Evolutionary conservation across 2,888 invertebrate species (phyloP).

Genomic region (Hirtodrosophila alboralis): DNA sequence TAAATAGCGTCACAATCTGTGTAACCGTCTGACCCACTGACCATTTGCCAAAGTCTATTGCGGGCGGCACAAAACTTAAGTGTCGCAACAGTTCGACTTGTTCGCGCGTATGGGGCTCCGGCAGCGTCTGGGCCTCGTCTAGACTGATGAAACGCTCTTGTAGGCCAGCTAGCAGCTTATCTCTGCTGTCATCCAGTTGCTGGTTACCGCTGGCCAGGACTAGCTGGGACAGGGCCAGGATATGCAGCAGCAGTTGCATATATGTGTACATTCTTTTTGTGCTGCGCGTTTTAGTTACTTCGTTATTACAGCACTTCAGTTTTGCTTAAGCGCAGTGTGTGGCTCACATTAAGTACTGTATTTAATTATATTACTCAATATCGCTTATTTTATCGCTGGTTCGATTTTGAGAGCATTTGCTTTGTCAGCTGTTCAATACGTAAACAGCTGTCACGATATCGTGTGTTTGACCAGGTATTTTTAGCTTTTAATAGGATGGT

Average conservation of each 20-base stretch:
- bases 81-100: constrained; percentile 76
- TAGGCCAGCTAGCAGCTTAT: constrained; percentile 46
- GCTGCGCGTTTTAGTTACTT: constrained; percentile 29
- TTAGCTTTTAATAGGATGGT: background rate
- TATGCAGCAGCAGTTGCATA: constrained; percentile 26
- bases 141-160: constrained; percentile 48
- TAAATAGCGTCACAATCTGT: constrained; percentile 93
- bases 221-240: constrained; percentile 28
- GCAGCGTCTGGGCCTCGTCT: constrained; percentile 58
- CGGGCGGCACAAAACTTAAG: constrained; percentile 84
- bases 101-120: constrained; percentile 58
- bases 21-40: constrained; percentile 94
- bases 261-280: constrained; percentile 51
- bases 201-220: constrained; percentile 33
- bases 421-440: constrained; percentile 43
- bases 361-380: constrained; percentile 73
- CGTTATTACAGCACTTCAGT: constrained; percentile 40
- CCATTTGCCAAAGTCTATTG: constrained; percentile 86
- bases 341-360: constrained; percentile 55
- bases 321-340: constrained; percentile 29
- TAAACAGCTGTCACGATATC: constrained; percentile 36
- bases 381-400: constrained; percentile 65
- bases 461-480: background rate
- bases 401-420: constrained; percentile 55
- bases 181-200: constrained; percentile 41